Evolutionary conservation across 2,113 vertebrate species (phyloP).

Genomic region (Crotalus tigris): DNA sequence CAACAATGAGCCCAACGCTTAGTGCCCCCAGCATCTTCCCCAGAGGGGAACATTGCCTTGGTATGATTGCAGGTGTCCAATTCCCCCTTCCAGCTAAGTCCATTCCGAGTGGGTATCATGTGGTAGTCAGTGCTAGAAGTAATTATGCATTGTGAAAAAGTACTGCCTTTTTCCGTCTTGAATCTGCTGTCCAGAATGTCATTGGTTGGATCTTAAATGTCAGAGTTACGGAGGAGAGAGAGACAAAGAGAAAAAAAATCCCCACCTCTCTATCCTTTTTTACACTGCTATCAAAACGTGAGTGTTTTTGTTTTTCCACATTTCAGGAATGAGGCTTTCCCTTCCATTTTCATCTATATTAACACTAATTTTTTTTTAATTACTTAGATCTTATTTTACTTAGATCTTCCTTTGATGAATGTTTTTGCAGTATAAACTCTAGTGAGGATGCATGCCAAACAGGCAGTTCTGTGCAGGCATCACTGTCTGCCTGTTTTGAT

Average conservation of each 20-base stretch:
- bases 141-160: not conserved
- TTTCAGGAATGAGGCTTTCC: not conserved
- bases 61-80: not conserved
- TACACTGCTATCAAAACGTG: not conserved
- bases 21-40: not conserved
- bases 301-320: too few species aligned
- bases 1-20: not conserved
- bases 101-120: not conserved
- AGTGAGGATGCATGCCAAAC: not conserved
- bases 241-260: not conserved
- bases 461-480: not conserved
- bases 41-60: not conserved
- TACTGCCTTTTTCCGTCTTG: not conserved
- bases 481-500: fast-evolving
- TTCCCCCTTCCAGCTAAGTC: not conserved
- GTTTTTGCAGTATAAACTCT: fast-evolving
- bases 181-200: not conserved
- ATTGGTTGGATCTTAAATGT: not conserved
- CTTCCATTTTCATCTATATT: not conserved
- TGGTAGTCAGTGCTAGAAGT: not conserved
- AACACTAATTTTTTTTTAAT: not conserved
- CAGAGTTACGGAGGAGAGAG: not conserved
- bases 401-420: not conserved
- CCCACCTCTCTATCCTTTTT: not conserved
- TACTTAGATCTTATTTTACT: not conserved